Evolutionary conservation across 2,113 vertebrate genomes (phyloP), one percentile per base, ranked within the genome.

Genomic region (Callopanchax toddi): DNA sequence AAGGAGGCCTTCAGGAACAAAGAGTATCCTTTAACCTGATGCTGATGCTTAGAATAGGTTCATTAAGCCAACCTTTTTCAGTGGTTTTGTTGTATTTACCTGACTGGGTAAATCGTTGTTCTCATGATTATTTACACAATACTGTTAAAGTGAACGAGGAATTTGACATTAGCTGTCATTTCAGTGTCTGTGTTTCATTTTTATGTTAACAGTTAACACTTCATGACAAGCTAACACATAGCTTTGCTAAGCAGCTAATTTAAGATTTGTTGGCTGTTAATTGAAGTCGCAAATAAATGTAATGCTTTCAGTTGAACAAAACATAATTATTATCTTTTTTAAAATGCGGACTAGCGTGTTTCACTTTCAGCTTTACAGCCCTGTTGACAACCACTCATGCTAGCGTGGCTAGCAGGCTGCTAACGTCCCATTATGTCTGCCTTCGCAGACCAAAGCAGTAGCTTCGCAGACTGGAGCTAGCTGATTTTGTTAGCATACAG

Each of bases 1-100:
- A 94, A 95, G 84, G 96, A 98, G 93, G 95, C 95, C 93, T 97
- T 97, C 93, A 94, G 92, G 92, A 96, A 94, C 87, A 95, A 95
- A 93, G 96, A 97, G 96, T 98, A 97, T 97, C 96, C 95, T 91
- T 93, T 93, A 23, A 26, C 63, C 40, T 58, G 65, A 67, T 76
- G 81, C 21, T 60, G 78, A 21, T 69, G 74, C 69, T 64, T 52
- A 32, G 18, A 12, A 22, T 67, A 48, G 16, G n/a, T 18, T 46
- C 12, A 25, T 21, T 8, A 48, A 67, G 23, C 26, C 67, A 76
- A 13, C 43, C 20, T 54, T 18, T 36, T 44, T 8, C 15, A 17
- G 13, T 40, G 1, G 1, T 52, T 34, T 52, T 52, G 17, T 12
- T 53, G 37, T 52, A 25, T 53, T 17, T 40, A 1, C 0, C 11